Evolutionary conservation across 2,113 vertebrate species (phyloP), one percentile per base, ranked within the genome.

Genomic region (Papio anubis): DNA sequence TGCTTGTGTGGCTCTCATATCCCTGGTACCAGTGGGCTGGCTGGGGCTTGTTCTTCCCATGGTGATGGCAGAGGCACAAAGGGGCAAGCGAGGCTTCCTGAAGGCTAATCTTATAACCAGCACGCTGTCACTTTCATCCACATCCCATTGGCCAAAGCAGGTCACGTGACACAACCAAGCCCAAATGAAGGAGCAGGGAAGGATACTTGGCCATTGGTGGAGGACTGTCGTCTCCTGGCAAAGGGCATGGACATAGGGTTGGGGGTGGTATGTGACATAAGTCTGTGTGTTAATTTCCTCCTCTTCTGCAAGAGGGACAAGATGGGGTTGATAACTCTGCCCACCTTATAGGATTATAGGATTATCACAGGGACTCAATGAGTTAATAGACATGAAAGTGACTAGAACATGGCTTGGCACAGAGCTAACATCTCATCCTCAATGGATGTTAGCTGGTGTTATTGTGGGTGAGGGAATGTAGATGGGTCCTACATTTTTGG

Each of bases 311-410:
- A 64, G 12, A 64, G 61, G 61, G 61, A 32, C 61, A 64, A 64
- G 7, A 11, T 5, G 38, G 43, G 20, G 11, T 20, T 8, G 16
- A 0, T 40, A 2, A 35, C 1, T 0, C 30, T 17, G 20, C n/a
- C 38, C 21, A 5, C n/a, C 12, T 64, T 2, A 40, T 38, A 25
- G n/a, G 55, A 21, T 30, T n/a, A 6, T 12, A 5, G n/a, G 50
- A 7, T n/a, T 48, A 6, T 48, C 21, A 0, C 1, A 8, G 50
- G 45, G 30, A 21, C 30, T 25, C n/a, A 1, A 30, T 80, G 91
- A n/a, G 50, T 30, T 72, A 27, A 8, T 11, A 12, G 55, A 11
- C 16, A 16, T 16, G 66, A 23, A 81, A 45, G 76, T 92, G 84
- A 12, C n/a, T 55, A 27, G 43, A 64, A n/a, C 8, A 5, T 38